phyloP scores from a whole-genome alignment of 2,888 invertebrate genomes.

The Dendrolimus pini region DNA sequence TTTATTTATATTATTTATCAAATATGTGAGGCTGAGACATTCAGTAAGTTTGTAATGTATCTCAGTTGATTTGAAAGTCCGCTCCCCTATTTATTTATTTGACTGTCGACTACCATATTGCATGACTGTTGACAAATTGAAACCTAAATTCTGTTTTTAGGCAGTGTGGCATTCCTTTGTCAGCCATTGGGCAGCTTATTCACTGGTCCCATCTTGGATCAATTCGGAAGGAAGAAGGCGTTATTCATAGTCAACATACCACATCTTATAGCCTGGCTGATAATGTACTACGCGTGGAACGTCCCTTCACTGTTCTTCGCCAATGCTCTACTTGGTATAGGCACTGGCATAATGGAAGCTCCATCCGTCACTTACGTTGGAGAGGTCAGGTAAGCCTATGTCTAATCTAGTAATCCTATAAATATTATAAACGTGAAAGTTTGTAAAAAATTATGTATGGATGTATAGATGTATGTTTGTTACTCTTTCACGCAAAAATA shows the following conservation, averaged over 20 bases:
- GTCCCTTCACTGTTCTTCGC: conserved; percentile 65
- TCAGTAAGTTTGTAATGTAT: too few relatives aligned
- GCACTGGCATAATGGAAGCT: conserved; percentile 78
- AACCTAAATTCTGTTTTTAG: conserved; percentile 34
- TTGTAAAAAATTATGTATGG: too few relatives aligned
- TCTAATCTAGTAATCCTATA: too few relatives aligned
- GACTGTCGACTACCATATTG: too few relatives aligned
- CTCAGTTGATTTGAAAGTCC: too few relatives aligned
- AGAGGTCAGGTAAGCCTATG: conserved; percentile 61
- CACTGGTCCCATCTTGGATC: conserved; percentile 73
- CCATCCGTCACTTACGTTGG: conserved; percentile 79
- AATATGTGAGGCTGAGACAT: too few relatives aligned
- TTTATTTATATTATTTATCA: too few relatives aligned
- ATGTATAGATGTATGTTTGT: too few relatives aligned
- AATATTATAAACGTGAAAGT: too few relatives aligned
- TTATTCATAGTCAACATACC: conserved; percentile 76
- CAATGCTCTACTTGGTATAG: conserved; percentile 72
- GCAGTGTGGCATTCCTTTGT: conserved; percentile 73
- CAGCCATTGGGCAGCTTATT: conserved; percentile 77
- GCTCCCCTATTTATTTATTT: too few relatives aligned
- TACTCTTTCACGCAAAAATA: too few relatives aligned
- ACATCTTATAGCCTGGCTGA: conserved; percentile 74
- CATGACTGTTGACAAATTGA: too few relatives aligned
- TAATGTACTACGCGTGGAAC: conserved; percentile 69
- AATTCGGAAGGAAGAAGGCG: conserved; percentile 72